Conservation (phyloP, 2,113 vertebrate species). For the Pterocles gutturalis region DNA sequence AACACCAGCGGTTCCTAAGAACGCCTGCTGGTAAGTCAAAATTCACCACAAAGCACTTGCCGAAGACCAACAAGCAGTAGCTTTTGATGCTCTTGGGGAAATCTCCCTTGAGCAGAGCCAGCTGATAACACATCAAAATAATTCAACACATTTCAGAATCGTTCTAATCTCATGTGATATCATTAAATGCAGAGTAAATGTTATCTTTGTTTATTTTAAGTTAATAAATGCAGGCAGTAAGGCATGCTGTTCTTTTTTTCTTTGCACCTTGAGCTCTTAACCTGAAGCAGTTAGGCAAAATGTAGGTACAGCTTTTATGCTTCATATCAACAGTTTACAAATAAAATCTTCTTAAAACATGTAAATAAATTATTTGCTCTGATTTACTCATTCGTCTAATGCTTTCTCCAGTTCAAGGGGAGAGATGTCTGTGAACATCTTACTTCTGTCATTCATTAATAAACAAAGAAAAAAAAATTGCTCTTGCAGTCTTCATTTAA, state of each 20-base stretch:
- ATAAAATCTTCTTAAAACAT: neutral
- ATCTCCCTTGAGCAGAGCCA: neutral
- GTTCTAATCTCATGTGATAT: neutral
- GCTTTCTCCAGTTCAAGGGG: neutral
- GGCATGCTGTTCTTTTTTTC: neutral
- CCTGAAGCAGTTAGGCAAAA: neutral
- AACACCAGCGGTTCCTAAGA: neutral
- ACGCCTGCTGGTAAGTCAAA: neutral
- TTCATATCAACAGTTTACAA: neutral
- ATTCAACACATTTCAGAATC: neutral
- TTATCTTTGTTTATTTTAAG: neutral
- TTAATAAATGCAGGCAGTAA: neutral
- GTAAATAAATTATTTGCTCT: neutral
- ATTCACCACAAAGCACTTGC: neutral
- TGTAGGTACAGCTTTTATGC: neutral
- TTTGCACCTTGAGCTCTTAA: neutral
- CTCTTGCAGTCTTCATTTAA: neutral
- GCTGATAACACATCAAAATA: neutral
- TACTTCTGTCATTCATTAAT: neutral
- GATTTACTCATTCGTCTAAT: neutral
- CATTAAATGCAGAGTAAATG: neutral
- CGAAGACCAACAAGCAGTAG: neutral
- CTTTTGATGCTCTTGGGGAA: neutral
- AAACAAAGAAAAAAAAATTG: neutral
- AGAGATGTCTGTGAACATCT: neutral